phyloP scores from a whole-genome alignment of 2,797 vertebrate species.

The Cryptoprocta ferox region DNA sequence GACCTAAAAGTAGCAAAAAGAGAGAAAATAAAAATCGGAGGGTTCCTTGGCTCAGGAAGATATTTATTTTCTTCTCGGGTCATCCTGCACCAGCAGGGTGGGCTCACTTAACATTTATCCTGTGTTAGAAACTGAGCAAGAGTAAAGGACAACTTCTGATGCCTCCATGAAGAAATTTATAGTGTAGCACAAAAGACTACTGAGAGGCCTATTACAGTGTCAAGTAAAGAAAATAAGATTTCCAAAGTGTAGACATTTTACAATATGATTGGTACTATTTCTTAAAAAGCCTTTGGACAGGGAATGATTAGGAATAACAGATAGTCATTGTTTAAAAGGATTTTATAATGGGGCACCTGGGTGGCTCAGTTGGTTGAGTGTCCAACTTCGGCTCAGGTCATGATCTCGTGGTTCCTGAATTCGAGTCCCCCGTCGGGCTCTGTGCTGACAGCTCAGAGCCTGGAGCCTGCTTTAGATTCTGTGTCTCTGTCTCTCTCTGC shows the following conservation, averaged over 20 bases:
- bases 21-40: neutral
- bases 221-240: neutral
- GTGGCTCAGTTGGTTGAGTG: too few species aligned
- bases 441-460: too few species aligned
- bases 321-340: neutral
- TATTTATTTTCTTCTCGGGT: neutral
- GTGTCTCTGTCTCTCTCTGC: too few species aligned
- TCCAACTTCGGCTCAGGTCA: too few species aligned
- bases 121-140: neutral
- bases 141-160: neutral
- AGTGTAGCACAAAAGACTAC: neutral
- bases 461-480: too few species aligned
- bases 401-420: too few species aligned
- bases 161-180: neutral
- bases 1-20: neutral
- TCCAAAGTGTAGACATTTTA: neutral
- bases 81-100: neutral
- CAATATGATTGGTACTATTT: neutral
- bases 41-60: neutral
- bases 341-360: too few species aligned
- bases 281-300: neutral
- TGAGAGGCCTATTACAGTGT: neutral
- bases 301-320: neutral
- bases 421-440: fast-evolving
- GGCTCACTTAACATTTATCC: neutral